phyloP scores from a whole-genome alignment of 1,140 invertebrate genomes.

The Ceratitis capitata region DNA sequence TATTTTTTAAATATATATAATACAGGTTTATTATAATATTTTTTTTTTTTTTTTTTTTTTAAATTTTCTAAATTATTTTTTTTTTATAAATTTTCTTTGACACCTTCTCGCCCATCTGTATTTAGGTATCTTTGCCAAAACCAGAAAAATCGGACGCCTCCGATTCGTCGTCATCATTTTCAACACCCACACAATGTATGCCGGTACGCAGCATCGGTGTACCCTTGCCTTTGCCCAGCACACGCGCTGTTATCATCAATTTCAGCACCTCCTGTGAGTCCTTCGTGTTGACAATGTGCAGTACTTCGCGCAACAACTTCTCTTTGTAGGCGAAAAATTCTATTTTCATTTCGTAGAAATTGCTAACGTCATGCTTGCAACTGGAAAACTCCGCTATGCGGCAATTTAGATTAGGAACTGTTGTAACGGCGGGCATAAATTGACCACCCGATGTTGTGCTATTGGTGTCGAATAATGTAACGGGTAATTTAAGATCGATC shows the following conservation, averaged over 20 bases:
- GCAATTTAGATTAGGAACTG: constrained; percentile 62
- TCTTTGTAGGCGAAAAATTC: constrained; percentile 69
- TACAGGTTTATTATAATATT: neutral
- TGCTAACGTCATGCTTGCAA: constrained; percentile 56
- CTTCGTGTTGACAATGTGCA: constrained; percentile 65
- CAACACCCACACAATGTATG: constrained; percentile 67
- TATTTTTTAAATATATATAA: neutral
- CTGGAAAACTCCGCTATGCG: constrained; percentile 58
- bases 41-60: neutral
- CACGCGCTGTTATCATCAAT: constrained; percentile 62
- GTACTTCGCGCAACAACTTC: constrained; percentile 66
- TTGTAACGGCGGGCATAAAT: constrained; percentile 55
- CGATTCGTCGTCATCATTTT: constrained; percentile 64
- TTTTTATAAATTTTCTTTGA: neutral
- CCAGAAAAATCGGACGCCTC: constrained; percentile 49
- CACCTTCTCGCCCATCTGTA: neutral
- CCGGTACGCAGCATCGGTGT: constrained; percentile 68
- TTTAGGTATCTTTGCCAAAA: constrained; percentile 41
- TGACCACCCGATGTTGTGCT: constrained; percentile 44
- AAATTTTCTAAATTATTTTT: too few species aligned
- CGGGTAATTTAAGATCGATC: constrained; percentile 61
- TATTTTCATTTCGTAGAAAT: constrained; percentile 66
- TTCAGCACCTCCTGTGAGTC: constrained; percentile 60
- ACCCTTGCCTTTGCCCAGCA: constrained; percentile 68
- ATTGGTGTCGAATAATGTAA: constrained; percentile 52